phyloP scores from a whole-genome alignment of 2,113 vertebrate species.

The Microcebus tavaratra region DNA sequence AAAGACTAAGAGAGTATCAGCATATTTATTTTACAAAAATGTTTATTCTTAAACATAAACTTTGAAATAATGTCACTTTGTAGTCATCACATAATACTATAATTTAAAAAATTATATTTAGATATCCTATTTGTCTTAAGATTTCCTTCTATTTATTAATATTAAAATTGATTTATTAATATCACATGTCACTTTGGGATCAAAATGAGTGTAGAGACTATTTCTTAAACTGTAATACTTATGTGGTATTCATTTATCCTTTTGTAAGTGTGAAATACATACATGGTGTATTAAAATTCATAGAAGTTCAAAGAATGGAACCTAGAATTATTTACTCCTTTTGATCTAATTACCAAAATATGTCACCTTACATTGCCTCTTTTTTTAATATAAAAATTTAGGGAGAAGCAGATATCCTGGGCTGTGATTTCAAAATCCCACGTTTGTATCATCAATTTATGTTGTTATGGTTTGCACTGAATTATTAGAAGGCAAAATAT shows the following conservation, averaged over 20 bases:
- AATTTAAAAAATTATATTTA: background rate
- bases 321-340: background rate
- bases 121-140: background rate
- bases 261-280: background rate
- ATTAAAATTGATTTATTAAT: background rate
- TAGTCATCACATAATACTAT: background rate
- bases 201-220: background rate
- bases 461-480: conserved; percentile 56
- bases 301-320: background rate
- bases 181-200: background rate
- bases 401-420: conserved; percentile 34
- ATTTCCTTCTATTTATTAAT: background rate
- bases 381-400: background rate
- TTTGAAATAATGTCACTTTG: conserved; percentile 12
- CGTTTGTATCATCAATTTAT: conserved; percentile 50
- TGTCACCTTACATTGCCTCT: background rate
- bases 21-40: background rate
- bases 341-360: background rate
- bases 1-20: background rate
- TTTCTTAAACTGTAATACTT: background rate
- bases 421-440: conserved; percentile 56
- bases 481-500: conserved; percentile 78
- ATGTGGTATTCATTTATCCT: background rate
- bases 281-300: background rate
- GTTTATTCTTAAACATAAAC: background rate